phyloP scores from a whole-genome alignment of 2,888 invertebrate species.

The Anaspis maculata region DNA sequence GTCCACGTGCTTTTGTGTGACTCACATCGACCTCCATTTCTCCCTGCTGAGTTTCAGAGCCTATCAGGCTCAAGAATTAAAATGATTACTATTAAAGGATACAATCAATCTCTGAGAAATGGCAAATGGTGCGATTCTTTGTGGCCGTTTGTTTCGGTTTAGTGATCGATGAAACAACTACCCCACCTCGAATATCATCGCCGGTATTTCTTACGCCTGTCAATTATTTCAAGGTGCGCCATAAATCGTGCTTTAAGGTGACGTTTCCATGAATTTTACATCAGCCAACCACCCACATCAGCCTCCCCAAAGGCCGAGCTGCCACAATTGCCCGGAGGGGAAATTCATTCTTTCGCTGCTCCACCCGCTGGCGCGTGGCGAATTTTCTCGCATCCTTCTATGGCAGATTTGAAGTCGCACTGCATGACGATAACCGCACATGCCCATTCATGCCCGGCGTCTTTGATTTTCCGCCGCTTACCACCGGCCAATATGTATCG shows the following conservation, averaged over 20 bases:
- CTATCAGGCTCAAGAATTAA: too few species aligned
- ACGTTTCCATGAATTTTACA: conserved; percentile 39
- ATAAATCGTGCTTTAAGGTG: conserved; percentile 35
- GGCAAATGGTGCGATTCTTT: too few species aligned
- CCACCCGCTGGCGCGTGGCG: too few species aligned
- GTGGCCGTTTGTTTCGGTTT: too few species aligned
- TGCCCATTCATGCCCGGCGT: conserved; percentile 29
- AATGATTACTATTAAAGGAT: too few species aligned
- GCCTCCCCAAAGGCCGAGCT: too few species aligned
- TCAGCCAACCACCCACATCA: too few species aligned
- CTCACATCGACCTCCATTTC: too few species aligned
- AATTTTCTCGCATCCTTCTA: conserved; percentile 13
- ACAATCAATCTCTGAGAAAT: too few species aligned
- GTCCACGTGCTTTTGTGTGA: too few species aligned
- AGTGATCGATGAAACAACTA: conserved; percentile 23
- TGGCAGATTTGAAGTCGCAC: conserved; percentile 26
- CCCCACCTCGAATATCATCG: conserved; percentile 17
- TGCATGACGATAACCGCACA: too few species aligned
- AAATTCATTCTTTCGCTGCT: conserved; percentile 11
- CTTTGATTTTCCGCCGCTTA: conserved; percentile 33
- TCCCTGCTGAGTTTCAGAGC: too few species aligned
- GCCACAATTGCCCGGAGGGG: conserved; percentile 30
- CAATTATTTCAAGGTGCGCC: conserved; percentile 35
- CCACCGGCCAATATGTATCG: conserved; percentile 32
- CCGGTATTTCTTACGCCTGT: conserved; percentile 29